These are phyloP conservation scores for Drosophila sordidula DNA, from an alignment of 2,888 invertebrate genomes.

Conservation along the genomic window DNA sequence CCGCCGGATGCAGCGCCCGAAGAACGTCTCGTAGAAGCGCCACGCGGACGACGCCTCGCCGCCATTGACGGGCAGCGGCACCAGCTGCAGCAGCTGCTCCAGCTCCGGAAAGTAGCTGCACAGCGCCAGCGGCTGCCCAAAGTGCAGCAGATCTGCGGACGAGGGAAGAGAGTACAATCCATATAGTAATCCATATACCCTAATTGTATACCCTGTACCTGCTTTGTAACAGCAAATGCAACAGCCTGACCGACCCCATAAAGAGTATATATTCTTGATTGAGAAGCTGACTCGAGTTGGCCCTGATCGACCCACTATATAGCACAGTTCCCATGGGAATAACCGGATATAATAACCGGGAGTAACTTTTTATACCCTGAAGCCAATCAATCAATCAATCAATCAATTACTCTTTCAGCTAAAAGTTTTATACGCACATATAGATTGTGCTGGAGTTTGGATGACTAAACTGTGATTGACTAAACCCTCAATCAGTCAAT, in stretches of 20 bases:
- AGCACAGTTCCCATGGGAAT: too few relatives aligned
- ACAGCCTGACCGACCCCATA: too few relatives aligned
- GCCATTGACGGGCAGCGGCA: conserved; percentile 37
- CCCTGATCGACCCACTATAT: too few relatives aligned
- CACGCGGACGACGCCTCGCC: conserved; percentile 36
- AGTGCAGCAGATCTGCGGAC: conserved; percentile 79
- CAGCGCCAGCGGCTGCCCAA: conserved; percentile 78
- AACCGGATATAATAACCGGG: too few relatives aligned
- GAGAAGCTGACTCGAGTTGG: too few relatives aligned
- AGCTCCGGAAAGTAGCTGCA: conserved; percentile 71
- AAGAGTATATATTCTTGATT: too few relatives aligned
- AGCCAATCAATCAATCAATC: neutral
- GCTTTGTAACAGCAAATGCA: too few relatives aligned
- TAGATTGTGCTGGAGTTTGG: too few relatives aligned
- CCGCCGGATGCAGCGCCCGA: conserved; percentile 62
- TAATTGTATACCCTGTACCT: too few relatives aligned
- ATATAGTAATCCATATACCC: too few relatives aligned
- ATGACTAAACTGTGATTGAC: too few relatives aligned
- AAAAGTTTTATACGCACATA: neutral
- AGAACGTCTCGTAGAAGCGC: conserved; percentile 80
- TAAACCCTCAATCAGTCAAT: neutral
- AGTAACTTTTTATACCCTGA: too few relatives aligned
- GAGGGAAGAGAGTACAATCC: neutral
- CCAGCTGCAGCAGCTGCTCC: conserved; percentile 63
- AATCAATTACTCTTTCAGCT: neutral